Evolutionary conservation across 2,113 vertebrate genomes (phyloP).

Genomic region (Delphinus delphis): DNA sequence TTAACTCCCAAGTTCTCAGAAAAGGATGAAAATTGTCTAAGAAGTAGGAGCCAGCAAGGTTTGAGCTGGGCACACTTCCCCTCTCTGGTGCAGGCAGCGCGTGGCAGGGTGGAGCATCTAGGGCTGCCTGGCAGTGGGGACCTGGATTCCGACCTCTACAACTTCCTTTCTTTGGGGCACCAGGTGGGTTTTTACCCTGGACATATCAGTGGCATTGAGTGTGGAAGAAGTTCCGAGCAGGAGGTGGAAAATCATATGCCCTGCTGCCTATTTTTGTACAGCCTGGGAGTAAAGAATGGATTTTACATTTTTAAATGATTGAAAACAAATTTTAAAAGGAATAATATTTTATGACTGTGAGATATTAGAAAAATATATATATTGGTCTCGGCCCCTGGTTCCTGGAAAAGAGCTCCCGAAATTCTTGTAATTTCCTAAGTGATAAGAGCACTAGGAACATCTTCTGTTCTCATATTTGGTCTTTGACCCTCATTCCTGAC

Average conservation of each 20-base stretch:
- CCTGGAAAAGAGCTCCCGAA: background rate
- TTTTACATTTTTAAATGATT: background rate
- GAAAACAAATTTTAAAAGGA: background rate
- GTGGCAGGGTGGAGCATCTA: background rate
- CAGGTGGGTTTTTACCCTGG: background rate
- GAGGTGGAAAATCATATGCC: background rate
- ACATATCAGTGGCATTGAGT: background rate
- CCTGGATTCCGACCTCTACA: background rate
- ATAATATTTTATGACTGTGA: background rate
- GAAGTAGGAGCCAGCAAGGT: background rate
- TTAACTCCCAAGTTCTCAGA: background rate
- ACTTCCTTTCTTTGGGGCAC: background rate
- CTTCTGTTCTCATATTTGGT: background rate
- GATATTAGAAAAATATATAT: background rate
- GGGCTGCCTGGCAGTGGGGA: background rate
- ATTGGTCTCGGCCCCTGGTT: background rate
- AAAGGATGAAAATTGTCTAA: background rate
- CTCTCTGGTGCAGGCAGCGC: background rate
- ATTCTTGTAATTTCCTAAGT: background rate
- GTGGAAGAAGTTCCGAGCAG: background rate
- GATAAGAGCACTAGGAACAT: background rate
- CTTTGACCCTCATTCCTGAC: background rate
- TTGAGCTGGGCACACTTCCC: background rate
- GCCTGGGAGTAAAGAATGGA: background rate
- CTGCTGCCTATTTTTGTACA: background rate